These are phyloP conservation scores for Plectropomus leopardus DNA, from an alignment of 2,113 vertebrate genomes.

Conservation along the genomic window DNA sequence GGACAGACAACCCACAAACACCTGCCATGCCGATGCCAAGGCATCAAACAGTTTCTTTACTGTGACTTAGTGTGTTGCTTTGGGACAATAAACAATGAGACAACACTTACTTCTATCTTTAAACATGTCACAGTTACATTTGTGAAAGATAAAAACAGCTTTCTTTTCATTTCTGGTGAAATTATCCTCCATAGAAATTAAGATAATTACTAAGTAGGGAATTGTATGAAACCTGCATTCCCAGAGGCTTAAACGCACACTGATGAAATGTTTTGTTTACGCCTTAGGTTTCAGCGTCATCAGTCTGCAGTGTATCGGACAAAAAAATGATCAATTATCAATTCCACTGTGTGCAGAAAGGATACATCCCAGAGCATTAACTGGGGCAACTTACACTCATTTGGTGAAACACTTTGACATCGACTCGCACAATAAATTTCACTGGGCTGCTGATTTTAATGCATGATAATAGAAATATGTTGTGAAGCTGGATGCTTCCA, in stretches of 20 bases:
- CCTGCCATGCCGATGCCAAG: too few species aligned
- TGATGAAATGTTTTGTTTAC: slow-evolving; percentile 16
- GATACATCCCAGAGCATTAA: slow-evolving; percentile 11
- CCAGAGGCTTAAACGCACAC: neutral
- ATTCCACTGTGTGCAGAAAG: slow-evolving; percentile 11
- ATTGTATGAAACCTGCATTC: neutral
- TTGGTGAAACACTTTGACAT: neutral
- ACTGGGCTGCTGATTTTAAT: neutral
- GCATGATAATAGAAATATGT: neutral
- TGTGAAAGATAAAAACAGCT: neutral
- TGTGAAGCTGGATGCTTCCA: neutral
- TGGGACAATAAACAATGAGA: neutral
- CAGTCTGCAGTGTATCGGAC: neutral
- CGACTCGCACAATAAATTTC: neutral
- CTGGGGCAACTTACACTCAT: neutral
- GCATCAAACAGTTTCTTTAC: neutral
- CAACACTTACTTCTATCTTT: neutral
- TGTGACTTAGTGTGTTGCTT: neutral
- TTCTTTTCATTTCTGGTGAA: neutral
- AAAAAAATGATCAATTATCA: slow-evolving; percentile 18
- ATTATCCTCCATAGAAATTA: neutral
- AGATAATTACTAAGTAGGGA: neutral
- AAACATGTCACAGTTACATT: neutral
- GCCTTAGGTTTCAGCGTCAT: neutral
- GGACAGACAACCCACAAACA: too few species aligned